Evolutionary conservation across 1,140 invertebrate species (phyloP).

Genomic region (Trichonephila clavata): DNA sequence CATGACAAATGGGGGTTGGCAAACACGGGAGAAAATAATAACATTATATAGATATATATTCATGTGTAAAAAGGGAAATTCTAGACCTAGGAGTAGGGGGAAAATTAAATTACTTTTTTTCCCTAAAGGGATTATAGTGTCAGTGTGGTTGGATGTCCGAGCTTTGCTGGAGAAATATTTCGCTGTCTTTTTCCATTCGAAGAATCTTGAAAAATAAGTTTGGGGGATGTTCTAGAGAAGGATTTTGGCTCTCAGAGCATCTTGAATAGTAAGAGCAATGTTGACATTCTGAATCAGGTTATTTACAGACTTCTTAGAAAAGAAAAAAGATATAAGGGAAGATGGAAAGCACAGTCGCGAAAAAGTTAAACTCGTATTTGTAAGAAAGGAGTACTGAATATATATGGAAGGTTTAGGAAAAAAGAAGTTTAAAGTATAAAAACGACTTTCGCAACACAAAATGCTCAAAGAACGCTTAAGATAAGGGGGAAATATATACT

Average conservation of each 20-base stretch:
- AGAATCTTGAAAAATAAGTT: not conserved
- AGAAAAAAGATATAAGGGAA: not conserved
- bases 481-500: too few species aligned
- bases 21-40: slow-evolving; percentile 11
- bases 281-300: not conserved
- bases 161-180: not conserved
- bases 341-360: too few species aligned
- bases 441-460: too few species aligned
- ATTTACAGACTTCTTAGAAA: not conserved
- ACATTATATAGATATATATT: slow-evolving; percentile 33
- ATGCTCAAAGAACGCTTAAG: too few species aligned
- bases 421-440: too few species aligned
- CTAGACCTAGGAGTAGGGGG: not conserved
- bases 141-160: not conserved
- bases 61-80: slow-evolving; percentile 4
- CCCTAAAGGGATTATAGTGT: slow-evolving; percentile 34
- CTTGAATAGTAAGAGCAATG: not conserved
- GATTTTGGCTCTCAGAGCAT: not conserved
- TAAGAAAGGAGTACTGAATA: too few species aligned
- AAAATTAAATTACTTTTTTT: slow-evolving; percentile 20
- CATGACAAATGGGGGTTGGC: slow-evolving; percentile 35
- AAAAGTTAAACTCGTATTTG: too few species aligned
- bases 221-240: not conserved
- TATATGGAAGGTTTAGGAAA: too few species aligned
- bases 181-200: not conserved